Conservation (phyloP, 2,888 invertebrate species). For the Gnatocerus cornutus region DNA sequence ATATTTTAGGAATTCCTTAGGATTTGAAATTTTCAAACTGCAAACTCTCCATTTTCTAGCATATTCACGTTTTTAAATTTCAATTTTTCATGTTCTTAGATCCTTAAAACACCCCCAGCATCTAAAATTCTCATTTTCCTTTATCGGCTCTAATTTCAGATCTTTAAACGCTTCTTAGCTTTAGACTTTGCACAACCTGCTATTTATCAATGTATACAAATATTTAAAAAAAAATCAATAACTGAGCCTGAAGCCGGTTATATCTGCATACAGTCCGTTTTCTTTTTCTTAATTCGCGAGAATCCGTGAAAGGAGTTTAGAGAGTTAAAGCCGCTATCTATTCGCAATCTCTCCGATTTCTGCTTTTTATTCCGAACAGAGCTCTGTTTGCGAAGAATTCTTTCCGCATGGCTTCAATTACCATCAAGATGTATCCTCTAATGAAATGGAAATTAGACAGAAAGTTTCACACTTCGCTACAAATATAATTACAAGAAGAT, state of each 20-base stretch:
- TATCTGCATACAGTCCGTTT: background rate
- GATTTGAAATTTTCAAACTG: too few species aligned
- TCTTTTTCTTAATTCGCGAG: background rate
- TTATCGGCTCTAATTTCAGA: too few species aligned
- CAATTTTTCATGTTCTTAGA: too few species aligned
- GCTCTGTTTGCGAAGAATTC: background rate
- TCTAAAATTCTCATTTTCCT: too few species aligned
- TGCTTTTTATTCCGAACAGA: constrained; percentile 10
- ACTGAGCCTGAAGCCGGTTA: background rate
- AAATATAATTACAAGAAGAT: too few species aligned
- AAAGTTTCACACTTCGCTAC: constrained; percentile 3
- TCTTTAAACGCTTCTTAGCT: too few species aligned
- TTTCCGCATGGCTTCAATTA: constrained; percentile 1
- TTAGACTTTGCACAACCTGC: too few species aligned
- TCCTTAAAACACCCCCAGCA: too few species aligned
- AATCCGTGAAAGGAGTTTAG: constrained; percentile 7
- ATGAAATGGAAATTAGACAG: constrained; percentile 14
- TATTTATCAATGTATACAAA: background rate
- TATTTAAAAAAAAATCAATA: background rate
- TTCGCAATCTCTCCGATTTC: constrained; percentile 8
- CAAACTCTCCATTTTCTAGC: too few species aligned
- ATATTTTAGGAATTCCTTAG: too few species aligned
- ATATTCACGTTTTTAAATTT: too few species aligned
- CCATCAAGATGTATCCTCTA: background rate
- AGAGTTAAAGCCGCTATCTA: constrained; percentile 7